Evolutionary conservation across 2,113 vertebrate species (phyloP), one percentile per base, ranked within the genome.

Genomic region (Tachysurus fulvidraco): DNA sequence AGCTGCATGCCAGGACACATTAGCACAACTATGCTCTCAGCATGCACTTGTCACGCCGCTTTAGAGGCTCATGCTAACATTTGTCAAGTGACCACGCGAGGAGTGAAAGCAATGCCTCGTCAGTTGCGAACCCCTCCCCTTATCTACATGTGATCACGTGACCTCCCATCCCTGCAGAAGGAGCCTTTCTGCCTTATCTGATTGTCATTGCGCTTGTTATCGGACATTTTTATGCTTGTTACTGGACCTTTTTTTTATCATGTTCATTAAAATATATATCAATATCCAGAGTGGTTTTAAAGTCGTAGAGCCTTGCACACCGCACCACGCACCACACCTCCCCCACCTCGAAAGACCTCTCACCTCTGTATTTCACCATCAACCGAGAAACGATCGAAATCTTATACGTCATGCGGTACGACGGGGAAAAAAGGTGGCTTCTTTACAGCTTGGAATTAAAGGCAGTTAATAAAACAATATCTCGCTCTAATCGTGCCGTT

Each of bases 1-100:
- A 96, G 96, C 95, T 94, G 96, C 96, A 96, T 97, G 98, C 98
- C 98, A 98, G 96, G 96, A 97, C 97, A 96, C 96, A 98, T 99
- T 98, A 99, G 97, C 93, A 91, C 96, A 96, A 96, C 96, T 97
- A 96, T 96, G 96, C 97, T 97, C 97, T 97, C 98, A 98, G 98
- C 97, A 97, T 97, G 97, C 94, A 96, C 96, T 95, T 98, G 98
- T 98, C 97, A 97, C 95, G 95, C 94, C 91, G 96, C 96, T 95
- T 98, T 96, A 97, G 96, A 94, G 95, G 95, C 94, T 97, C 96
- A 95, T 90, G 95, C 96, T 96, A 96, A 96, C 96, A 94, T 96
- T 97, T 98, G 97, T 98, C 98, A 98, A 96, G 96, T 96, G 93
- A 94, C 92, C 94, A 93, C 88, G 94, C 94, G 90, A 94, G 93